Base-by-base conservation (phyloP, 1,140 invertebrate species). In the Babylonia areolata region DNA sequence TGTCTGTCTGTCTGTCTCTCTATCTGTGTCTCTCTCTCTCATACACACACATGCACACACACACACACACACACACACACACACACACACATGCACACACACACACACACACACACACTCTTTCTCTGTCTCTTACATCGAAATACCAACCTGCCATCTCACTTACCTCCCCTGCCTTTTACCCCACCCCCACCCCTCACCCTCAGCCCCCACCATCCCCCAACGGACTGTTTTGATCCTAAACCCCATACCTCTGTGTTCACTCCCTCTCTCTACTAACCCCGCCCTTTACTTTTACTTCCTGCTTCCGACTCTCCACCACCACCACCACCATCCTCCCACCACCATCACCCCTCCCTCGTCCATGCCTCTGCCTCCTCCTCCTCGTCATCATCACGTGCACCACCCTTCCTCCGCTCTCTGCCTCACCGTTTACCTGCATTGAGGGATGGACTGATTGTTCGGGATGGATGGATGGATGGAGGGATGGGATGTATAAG, bases 51-150 rank as follows among this genome's bases (percentile, higher is more conserved):
- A 0, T 23, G 2, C 58, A 69, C 58, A 6, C 58, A 69, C 58
- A 6, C 58, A 69, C 58, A 6, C 58, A 69, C 58, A 6, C 58
- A 69, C 58, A 69, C 58, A 6, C 58, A 69, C 58, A 69, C 58
- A 6, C 58, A 69, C 58, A 69, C 58, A 23, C n/a, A 69, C 20
- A 69, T 3, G 28, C 58, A 69, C 5, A 69, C 58, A 1, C 58
- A 69, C 58, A 69, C 58, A 69, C 58, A 69, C 58, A 69, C 58
- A 69, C n/a, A 69, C 58, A 69, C 58, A 69, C 58, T 23, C 58
- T 3, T 51, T 51, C 46, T 17, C 46, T 51, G 9, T 17, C 2
- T 12, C 46, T 17, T 17, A 51, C 2, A n/a, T n/a, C n/a, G n/a
- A n/a, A n/a, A n/a, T n/a, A n/a, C n/a, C n/a, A n/a, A n/a, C n/a